Conservation (phyloP, 2,797 vertebrate genomes). For the Falco novaeseelandiae region DNA sequence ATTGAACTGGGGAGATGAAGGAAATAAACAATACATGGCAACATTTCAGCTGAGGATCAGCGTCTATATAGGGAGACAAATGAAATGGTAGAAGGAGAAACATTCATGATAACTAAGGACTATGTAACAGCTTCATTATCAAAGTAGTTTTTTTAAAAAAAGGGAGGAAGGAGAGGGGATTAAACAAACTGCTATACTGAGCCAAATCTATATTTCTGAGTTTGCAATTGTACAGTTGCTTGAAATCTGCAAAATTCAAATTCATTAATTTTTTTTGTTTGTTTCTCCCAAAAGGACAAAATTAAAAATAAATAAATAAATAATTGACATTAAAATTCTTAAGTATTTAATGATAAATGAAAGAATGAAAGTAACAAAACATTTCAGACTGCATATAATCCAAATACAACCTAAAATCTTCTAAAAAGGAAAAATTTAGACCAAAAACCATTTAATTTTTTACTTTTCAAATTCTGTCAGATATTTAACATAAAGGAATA, state of each 20-base stretch:
- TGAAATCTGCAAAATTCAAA: neutral
- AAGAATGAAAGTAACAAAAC: neutral
- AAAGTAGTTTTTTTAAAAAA: neutral
- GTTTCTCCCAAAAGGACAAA: neutral
- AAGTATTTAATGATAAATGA: neutral
- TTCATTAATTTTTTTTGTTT: neutral
- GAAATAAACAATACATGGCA: neutral
- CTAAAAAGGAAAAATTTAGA: neutral
- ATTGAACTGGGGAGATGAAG: neutral
- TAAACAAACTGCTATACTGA: neutral
- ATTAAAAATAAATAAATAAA: neutral
- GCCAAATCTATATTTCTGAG: neutral
- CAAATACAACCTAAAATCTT: neutral
- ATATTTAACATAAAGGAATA: neutral
- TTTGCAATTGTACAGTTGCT: neutral
- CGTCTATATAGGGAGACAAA: neutral
- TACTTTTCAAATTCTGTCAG: neutral
- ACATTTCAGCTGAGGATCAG: neutral
- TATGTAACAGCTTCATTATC: neutral
- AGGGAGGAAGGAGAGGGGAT: accelerated
- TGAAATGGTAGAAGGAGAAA: neutral
- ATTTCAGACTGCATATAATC: neutral
- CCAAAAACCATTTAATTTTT: accelerated
- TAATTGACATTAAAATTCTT: neutral
- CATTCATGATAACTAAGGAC: neutral